Base-by-base conservation (phyloP, 1,140 invertebrate genomes). In the Caenorhabditis remanei region DNA sequence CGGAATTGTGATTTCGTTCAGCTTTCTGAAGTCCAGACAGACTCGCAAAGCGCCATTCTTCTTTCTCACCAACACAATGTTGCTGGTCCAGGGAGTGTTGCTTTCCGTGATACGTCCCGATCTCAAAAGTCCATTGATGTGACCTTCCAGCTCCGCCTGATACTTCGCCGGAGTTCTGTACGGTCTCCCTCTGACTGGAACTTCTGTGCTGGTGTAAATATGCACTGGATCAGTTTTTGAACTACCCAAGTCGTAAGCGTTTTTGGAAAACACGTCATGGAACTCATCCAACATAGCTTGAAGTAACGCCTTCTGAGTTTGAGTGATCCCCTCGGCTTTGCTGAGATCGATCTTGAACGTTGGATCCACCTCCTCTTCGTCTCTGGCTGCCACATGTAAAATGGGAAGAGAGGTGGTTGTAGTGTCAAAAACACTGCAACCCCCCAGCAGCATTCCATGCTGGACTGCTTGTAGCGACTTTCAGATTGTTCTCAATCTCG, bases 11-110 rank as follows among this genome's bases (percentile, higher is more conserved):
- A 85, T 90, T 84, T 21, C 14, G 89, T 94, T 94, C n/a, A 94
- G 83, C 21, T 86, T 71, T 56, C 94, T 43, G 88, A 92, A 94
- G 89, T 94, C 93, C 0, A 94, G 87, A 87, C 92, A 94, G 85
- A 94, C 87, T 87, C 93, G 14, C 88, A 61, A 90, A 61, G 79
- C 89, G 67, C 84, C 93, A 91, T 94, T 90, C 53, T 94, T 93
- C 85, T 95, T 95, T 87, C 91, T 90, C 0, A 94, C 93, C 19
- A 94, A 82, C 0, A 94, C 92, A 0, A 94, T 87, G 0, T 94
- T 94, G 1, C 93, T 92, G 11, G 92, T 90, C 93, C 94, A 95
- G 8, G 93, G 91, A 13, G 61, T 79, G 71, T 87, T 63, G 85
- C 21, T 91, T 55, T 40, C 85, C 67, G 16, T 79, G 46, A 55